Conservation (phyloP, 1,140 invertebrate species). For the Cydia pomonella region DNA sequence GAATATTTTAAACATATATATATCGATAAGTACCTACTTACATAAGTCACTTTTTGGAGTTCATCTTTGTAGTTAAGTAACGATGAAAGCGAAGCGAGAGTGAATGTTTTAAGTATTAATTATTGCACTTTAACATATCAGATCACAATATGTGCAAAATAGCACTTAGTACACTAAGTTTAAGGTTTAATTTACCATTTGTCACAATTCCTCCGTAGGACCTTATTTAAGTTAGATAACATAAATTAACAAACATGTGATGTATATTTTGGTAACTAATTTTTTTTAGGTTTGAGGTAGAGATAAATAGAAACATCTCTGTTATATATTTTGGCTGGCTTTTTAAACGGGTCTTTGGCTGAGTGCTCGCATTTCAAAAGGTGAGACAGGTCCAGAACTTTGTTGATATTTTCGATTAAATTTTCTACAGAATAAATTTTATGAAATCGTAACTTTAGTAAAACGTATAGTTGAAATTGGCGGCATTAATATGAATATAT, state of each 20-base stretch:
- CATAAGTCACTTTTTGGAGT: neutral
- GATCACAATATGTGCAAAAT: conserved; percentile 40
- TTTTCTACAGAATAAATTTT: too few relatives aligned
- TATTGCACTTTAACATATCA: conserved; percentile 47
- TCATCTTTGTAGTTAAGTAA: conserved; percentile 2
- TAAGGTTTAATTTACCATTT: conserved; percentile 32
- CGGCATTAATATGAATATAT: too few relatives aligned
- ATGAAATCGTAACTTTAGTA: too few relatives aligned
- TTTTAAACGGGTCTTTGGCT: neutral
- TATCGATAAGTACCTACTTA: neutral
- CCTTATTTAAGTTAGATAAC: conserved; percentile 41
- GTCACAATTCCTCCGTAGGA: conserved; percentile 20
- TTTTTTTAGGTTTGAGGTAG: conserved; percentile 36
- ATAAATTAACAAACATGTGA: conserved; percentile 40
- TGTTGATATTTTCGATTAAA: neutral
- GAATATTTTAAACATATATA: neutral
- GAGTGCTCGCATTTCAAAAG: neutral
- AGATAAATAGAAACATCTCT: conserved; percentile 41
- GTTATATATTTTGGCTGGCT: conserved; percentile 41
- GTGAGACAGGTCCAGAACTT: neutral
- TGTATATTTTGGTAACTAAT: conserved; percentile 51
- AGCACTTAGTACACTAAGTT: conserved; percentile 38
- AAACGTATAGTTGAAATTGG: too few relatives aligned
- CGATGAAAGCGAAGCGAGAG: conserved; percentile 45
- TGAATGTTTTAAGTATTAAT: conserved; percentile 39